phyloP scores from a whole-genome alignment of 2,797 vertebrate species.

The Leontopithecus rosalia region DNA sequence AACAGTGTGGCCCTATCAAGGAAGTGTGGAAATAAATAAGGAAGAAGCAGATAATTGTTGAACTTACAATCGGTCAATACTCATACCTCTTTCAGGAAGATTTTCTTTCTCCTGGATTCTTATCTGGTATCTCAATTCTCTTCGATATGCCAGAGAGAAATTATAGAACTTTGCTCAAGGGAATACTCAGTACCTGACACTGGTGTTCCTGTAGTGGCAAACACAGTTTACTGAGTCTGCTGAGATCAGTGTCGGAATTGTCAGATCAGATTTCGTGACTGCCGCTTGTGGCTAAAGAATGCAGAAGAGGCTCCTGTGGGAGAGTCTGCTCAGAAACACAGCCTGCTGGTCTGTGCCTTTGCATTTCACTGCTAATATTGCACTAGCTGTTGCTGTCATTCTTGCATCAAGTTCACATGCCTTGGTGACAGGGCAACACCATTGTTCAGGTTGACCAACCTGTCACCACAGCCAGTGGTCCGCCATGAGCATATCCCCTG shows the following conservation, averaged over 20 bases:
- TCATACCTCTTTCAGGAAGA: neutral
- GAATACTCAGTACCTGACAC: neutral
- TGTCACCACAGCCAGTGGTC: neutral
- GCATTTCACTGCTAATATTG: neutral
- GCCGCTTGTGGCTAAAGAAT: neutral
- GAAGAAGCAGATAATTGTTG: neutral
- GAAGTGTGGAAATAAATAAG: neutral
- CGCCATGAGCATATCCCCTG: neutral
- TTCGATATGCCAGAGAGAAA: neutral
- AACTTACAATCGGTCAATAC: neutral
- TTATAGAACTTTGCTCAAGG: neutral
- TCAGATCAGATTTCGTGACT: neutral
- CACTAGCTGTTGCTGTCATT: neutral
- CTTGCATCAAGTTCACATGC: neutral
- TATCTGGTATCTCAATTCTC: neutral
- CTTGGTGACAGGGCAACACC: neutral
- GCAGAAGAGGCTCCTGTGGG: rapidly evolving
- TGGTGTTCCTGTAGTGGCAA: neutral
- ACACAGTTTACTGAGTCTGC: neutral
- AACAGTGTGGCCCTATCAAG: neutral
- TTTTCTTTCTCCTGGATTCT: neutral
- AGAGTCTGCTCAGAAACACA: neutral
- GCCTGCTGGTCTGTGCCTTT: neutral
- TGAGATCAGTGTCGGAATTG: neutral
- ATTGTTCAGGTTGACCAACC: neutral